Base-by-base conservation (phyloP, 2,888 invertebrate genomes). In the Dioctria rufipes region DNA sequence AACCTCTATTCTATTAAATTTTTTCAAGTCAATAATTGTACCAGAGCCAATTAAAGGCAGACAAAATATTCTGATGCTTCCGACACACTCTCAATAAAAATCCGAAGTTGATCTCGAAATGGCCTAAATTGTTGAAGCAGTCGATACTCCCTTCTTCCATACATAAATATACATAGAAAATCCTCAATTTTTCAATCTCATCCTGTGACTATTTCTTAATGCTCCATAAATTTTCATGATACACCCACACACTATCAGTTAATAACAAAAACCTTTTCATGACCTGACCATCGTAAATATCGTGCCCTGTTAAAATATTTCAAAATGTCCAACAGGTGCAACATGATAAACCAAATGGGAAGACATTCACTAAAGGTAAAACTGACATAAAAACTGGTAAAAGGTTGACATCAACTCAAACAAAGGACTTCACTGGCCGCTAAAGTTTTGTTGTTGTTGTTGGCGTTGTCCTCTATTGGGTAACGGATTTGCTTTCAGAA, bases 261-360 rank as follows among this genome's bases (percentile, higher is more conserved):
- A n/a, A 54, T n/a, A 54, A 54, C 11, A 54, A 11, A 54, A 25
- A 25, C 25, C 11, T 11, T 8, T n/a, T 54, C 54, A 54, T n/a
- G 11, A 54, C 9, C 11, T n/a, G 25, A 25, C 11, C 54, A 54
- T 54, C 54, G 11, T 54, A 54, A 54, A 54, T 54, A 54, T 54
- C n/a, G 54, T 11, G 11, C 54, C 51, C 69, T 39, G 49, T 51
- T 49, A 69, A 69, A 54, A 49, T 69, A 49, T 69, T 42, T 39
- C 37, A n/a, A 37, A 69, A 69, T 54, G 25, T n/a, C 54, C 69
- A 69, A 69, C 69, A 69, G 69, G 69, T 69, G 49, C 39, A 49
- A 40, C 42, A 39, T 39, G 65, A 8, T 65, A n/a, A 40, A 63
- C 58, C 25, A 25, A 25, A 9, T 5, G 49, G 49, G 9, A 6